A percentile compares a stretch with the other conserved stretches of the same genome.
These are phyloP conservation scores for Notechis scutatus DNA, from an alignment of 2,113 vertebrate genomes.

Conservation along the genomic window DNA sequence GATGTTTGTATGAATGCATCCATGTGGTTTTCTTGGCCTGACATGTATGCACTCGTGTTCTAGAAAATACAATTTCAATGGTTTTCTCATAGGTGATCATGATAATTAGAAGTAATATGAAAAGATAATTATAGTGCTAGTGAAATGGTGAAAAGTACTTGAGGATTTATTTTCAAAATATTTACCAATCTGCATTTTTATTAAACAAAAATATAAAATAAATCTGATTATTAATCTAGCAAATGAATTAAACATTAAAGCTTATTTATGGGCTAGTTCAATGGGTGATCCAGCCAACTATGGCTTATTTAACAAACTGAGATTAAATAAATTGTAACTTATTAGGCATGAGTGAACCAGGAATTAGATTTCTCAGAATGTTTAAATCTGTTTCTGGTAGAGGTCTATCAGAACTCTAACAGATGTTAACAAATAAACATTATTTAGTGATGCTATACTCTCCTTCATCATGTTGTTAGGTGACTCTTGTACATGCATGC, in stretches of 20 bases:
- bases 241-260: background rate
- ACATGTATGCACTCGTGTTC: background rate
- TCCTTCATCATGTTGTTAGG: background rate
- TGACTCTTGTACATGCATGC: slow-evolving; percentile 4
- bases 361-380: background rate
- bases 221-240: background rate
- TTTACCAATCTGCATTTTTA: background rate
- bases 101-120: slow-evolving; percentile 12
- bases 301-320: background rate
- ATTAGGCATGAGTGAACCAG: background rate
- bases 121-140: background rate
- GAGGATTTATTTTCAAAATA: background rate
- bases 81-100: slow-evolving; percentile 44
- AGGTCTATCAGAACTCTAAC: background rate
- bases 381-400: background rate
- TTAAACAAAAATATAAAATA: background rate
- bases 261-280: background rate
- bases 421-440: background rate
- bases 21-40: background rate
- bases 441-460: background rate
- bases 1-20: background rate
- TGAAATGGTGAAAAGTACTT: background rate
- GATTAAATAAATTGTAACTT: background rate
- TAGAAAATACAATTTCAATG: background rate
- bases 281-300: background rate